phyloP scores from a whole-genome alignment of 2,797 vertebrate species.

The Syngnathus rostellatus region DNA sequence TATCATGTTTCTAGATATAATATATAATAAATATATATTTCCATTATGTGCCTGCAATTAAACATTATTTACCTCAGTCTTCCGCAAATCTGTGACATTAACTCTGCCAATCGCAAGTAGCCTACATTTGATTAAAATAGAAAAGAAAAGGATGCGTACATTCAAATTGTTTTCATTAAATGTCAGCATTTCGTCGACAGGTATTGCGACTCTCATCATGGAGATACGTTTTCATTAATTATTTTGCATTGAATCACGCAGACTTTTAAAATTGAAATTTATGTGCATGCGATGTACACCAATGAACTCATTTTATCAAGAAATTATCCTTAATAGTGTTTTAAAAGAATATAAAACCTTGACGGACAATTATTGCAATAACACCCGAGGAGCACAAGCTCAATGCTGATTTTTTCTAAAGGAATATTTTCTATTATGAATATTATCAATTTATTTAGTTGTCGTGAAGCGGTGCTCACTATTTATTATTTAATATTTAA shows the following conservation, averaged over 20 bases:
- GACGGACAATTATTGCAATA: neutral
- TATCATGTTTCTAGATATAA: too few relatives aligned
- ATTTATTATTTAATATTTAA: neutral
- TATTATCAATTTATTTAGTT: neutral
- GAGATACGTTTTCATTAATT: neutral
- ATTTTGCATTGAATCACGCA: neutral
- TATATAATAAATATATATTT: too few relatives aligned
- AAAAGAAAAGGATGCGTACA: neutral
- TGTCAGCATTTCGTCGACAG: too few relatives aligned
- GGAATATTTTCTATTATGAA: too few relatives aligned
- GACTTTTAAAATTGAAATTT: neutral
- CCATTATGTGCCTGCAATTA: too few relatives aligned
- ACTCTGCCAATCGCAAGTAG: neutral
- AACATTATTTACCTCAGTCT: neutral
- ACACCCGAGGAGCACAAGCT: neutral
- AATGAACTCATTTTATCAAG: too few relatives aligned
- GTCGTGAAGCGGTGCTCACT: neutral
- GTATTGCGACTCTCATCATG: too few relatives aligned
- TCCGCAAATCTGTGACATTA: neutral
- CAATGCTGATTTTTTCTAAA: too few relatives aligned
- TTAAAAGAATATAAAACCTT: too few relatives aligned
- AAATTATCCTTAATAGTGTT: too few relatives aligned
- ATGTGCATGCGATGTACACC: neutral
- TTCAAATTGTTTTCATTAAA: too few relatives aligned
- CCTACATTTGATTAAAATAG: neutral